These are phyloP conservation scores for Cantharis nigra DNA, from an alignment of 2,888 invertebrate genomes.

Conservation along the genomic window DNA sequence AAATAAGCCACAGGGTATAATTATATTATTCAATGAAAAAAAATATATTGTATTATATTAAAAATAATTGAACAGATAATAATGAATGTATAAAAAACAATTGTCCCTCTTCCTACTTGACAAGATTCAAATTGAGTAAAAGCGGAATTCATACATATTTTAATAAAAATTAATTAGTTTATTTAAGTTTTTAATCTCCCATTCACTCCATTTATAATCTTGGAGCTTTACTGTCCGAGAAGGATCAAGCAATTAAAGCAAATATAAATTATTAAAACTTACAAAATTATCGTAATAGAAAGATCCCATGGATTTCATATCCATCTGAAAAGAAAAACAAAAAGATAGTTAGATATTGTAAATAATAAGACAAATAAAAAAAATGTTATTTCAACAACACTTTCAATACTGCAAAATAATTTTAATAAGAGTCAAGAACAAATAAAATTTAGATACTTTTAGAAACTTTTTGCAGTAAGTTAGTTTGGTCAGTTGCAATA, in stretches of 20 bases:
- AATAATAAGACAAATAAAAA: background rate
- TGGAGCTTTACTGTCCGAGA: background rate
- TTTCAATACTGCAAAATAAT: slow-evolving; percentile 35
- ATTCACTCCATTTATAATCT: no score
- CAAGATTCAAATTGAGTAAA: no score
- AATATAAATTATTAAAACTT: slow-evolving; percentile 65
- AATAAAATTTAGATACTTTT: slow-evolving; percentile 4
- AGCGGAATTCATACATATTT: no score
- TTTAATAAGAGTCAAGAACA: slow-evolving; percentile 33
- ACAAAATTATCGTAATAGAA: slow-evolving; percentile 96
- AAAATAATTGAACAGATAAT: no score
- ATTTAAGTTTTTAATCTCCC: no score
- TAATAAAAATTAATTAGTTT: no score
- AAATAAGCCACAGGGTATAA: no score
- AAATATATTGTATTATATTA: no score
- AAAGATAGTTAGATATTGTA: slow-evolving; percentile 14
- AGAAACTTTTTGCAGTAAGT: slow-evolving; percentile 19
- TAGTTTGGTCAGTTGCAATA: slow-evolving; percentile 9
- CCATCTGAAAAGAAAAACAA: slow-evolving; percentile 77
- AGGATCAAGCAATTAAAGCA: background rate
- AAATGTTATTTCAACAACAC: slow-evolving; percentile 11
- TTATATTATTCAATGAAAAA: no score
- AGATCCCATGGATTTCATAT: slow-evolving; percentile 94
- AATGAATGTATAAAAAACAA: no score
- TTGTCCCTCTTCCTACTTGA: no score